Conservation (phyloP, 2,113 vertebrate species). For the Neodon shergylaensis region DNA sequence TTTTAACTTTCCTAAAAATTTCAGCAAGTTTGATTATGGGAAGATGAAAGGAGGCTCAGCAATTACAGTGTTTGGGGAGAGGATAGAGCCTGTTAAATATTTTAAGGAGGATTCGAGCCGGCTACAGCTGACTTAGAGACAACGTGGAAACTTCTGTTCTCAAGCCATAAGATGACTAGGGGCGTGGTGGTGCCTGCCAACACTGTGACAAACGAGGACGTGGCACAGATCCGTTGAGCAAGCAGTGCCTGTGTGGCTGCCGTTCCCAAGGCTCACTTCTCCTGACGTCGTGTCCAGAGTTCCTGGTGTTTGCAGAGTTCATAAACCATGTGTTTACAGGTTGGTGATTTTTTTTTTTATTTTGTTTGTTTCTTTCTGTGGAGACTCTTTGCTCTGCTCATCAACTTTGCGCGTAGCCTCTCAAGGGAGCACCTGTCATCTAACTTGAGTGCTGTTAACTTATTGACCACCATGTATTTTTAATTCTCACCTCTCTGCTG, state of each 20-base stretch:
- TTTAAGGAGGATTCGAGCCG: constrained; percentile 33
- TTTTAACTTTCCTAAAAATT: constrained; percentile 43
- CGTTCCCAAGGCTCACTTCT: neutral
- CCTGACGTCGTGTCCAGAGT: neutral
- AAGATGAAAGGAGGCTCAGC: constrained; percentile 48
- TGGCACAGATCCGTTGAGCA: neutral
- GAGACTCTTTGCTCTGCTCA: constrained; percentile 30
- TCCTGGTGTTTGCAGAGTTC: constrained; percentile 12
- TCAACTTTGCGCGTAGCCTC: neutral
- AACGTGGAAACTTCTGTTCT: neutral
- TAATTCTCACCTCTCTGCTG: neutral
- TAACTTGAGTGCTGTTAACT: neutral
- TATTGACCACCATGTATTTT: neutral
- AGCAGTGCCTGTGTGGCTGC: constrained; percentile 5
- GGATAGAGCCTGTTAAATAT: constrained; percentile 67
- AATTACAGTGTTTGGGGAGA: constrained; percentile 8
- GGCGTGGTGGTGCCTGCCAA: neutral
- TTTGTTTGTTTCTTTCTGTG: neutral
- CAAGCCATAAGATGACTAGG: neutral
- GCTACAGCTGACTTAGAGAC: constrained; percentile 50
- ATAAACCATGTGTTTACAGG: constrained; percentile 9
- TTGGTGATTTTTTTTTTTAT: neutral
- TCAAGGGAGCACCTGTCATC: neutral
- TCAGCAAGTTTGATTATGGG: constrained; percentile 44
- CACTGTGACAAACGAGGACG: neutral